Percentiles rank a stretch among this genome's conserved stretches.
Evolutionary conservation across 2,888 invertebrate species (phyloP).

Genomic region (Caenorhabditis drosophilae): DNA sequence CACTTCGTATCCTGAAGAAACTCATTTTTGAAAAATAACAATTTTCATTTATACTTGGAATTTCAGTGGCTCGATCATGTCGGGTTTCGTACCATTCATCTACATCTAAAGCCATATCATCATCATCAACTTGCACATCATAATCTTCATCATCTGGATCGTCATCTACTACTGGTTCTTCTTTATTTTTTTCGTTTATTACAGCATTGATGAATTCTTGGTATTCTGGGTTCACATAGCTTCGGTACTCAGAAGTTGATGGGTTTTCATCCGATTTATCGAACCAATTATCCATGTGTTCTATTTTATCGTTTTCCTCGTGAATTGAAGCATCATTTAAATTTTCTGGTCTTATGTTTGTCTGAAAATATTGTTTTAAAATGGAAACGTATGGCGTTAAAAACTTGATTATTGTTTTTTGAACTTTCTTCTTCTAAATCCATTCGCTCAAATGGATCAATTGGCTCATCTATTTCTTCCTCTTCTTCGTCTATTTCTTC

Average conservation of each 20-base stretch:
- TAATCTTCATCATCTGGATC: conserved; percentile 32
- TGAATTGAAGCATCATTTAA: neutral
- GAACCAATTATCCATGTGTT: neutral
- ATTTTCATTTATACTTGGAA: conserved; percentile 26
- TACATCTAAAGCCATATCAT: conserved; percentile 9
- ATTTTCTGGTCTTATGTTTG: neutral
- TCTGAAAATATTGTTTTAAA: too few species aligned
- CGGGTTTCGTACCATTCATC: conserved; percentile 30
- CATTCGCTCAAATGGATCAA: neutral
- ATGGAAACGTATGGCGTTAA: too few species aligned
- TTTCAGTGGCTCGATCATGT: conserved; percentile 24
- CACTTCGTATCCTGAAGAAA: too few species aligned
- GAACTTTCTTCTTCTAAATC: conserved; percentile 1
- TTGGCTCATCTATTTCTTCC: conserved; percentile 1
- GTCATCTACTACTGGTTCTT: conserved; percentile 18
- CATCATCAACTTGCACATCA: conserved; percentile 18
- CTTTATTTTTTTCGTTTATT: conserved; percentile 6
- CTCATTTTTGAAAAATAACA: too few species aligned
- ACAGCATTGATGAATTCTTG: conserved; percentile 16
- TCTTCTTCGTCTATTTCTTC: conserved; percentile 8
- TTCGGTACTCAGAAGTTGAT: neutral
- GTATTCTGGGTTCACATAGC: conserved; percentile 15
- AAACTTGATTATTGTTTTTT: too few species aligned
- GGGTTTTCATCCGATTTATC: conserved; percentile 3
- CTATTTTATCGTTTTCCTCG: neutral